Percentiles rank a stretch among this genome's conserved stretches.
These are phyloP conservation scores for Tylochromis polylepis DNA, from an alignment of 2,113 vertebrate species.

Conservation along the genomic window DNA sequence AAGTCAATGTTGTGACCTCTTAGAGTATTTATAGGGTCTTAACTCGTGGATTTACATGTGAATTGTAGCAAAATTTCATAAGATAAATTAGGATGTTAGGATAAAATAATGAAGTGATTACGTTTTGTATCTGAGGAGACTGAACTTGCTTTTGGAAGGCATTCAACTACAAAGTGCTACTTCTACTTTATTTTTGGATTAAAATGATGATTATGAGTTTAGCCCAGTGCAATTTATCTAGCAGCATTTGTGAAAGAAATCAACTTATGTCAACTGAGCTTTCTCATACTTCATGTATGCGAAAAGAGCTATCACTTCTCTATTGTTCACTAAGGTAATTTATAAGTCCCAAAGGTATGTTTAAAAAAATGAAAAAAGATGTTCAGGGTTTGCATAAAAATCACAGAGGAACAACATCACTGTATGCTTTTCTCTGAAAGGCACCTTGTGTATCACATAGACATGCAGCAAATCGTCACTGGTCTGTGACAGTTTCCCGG, in stretches of 20 bases:
- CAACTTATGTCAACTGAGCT: background rate
- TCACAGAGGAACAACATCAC: background rate
- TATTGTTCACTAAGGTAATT: background rate
- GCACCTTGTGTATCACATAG: background rate
- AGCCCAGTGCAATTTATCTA: background rate
- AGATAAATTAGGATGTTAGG: background rate
- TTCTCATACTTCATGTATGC: background rate
- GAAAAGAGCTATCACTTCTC: background rate
- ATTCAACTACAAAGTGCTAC: background rate
- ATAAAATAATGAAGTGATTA: background rate
- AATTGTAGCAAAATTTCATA: background rate
- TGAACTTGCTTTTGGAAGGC: background rate
- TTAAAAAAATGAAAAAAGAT: background rate
- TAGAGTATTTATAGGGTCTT: background rate
- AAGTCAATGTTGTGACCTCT: background rate
- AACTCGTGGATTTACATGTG: background rate
- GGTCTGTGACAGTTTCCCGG: slow-evolving; percentile 35
- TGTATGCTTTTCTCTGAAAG: background rate
- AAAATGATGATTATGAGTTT: background rate
- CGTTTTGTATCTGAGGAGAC: background rate
- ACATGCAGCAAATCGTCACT: slow-evolving; percentile 21
- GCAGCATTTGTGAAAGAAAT: background rate
- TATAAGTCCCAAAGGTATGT: background rate
- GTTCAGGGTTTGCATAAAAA: background rate
- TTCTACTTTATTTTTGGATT: background rate